Percentiles rank a stretch among this genome's conserved stretches.
Conservation (phyloP, 2,797 vertebrate genomes). For the Myotis findleyi region DNA sequence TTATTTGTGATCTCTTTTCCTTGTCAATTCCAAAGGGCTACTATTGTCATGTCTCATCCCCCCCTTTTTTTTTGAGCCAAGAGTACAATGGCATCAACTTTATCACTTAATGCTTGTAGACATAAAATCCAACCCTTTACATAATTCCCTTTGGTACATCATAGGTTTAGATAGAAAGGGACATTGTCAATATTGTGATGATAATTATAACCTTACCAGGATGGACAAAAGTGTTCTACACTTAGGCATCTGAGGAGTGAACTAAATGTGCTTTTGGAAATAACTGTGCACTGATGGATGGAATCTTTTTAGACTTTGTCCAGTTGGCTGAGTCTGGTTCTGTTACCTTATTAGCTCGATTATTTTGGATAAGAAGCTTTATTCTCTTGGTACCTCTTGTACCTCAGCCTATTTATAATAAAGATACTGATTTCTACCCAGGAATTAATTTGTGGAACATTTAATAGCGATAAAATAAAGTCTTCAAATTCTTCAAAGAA, state of each 20-base stretch:
- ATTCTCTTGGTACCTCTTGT: background rate
- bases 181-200: background rate
- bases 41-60: background rate
- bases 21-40: background rate
- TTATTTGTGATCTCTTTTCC: background rate
- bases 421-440: background rate
- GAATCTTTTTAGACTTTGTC: background rate
- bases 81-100: background rate
- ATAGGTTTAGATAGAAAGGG: conserved; percentile 5
- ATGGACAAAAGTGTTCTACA: background rate
- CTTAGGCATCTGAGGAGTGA: background rate
- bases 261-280: background rate
- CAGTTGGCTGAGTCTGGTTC: background rate
- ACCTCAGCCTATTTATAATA: background rate
- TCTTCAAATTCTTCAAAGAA: conserved; percentile 6
- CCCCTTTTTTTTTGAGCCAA: background rate
- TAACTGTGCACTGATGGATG: background rate
- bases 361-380: background rate
- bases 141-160: conserved; percentile 4
- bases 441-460: background rate
- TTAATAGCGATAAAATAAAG: conserved; percentile 54
- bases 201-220: background rate
- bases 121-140: background rate
- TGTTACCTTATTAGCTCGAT: background rate
- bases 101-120: background rate